phyloP scores from a whole-genome alignment of 2,113 vertebrate species.

The Prochilodus magdalenae region DNA sequence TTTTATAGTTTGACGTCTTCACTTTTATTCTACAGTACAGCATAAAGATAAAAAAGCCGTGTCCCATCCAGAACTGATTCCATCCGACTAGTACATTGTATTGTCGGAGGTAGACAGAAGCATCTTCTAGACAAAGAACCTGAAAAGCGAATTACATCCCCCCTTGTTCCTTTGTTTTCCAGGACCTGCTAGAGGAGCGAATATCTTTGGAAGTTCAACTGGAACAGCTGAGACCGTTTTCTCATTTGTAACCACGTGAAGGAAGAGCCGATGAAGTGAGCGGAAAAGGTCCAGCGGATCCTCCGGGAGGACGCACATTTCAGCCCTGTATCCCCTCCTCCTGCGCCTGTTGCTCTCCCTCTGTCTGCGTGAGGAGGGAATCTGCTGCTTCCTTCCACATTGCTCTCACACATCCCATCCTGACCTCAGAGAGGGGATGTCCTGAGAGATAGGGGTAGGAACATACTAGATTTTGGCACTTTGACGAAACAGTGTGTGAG shows the following conservation, averaged over 20 bases:
- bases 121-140: background rate
- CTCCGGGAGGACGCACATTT: slow-evolving; percentile 80
- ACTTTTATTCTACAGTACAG: too few relatives aligned
- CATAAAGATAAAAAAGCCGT: too few relatives aligned
- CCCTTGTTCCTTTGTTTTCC: slow-evolving; percentile 27
- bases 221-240: slow-evolving; percentile 99
- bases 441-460: slow-evolving; percentile 29
- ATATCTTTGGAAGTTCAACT: slow-evolving; percentile 99
- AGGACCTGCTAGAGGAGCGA: slow-evolving; percentile 98
- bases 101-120: background rate
- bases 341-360: slow-evolving; percentile 78
- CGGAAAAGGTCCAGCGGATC: slow-evolving; percentile 73
- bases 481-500: slow-evolving; percentile 47
- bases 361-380: slow-evolving; percentile 58
- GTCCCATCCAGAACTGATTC: too few relatives aligned
- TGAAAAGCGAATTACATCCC: background rate
- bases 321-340: slow-evolving; percentile 73
- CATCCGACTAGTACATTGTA: too few relatives aligned
- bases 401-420: slow-evolving; percentile 31
- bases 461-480: slow-evolving; percentile 57
- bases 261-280: slow-evolving; percentile 69
- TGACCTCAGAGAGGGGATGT: slow-evolving; percentile 8
- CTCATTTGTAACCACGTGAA: slow-evolving; percentile 88
- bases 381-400: slow-evolving; percentile 42
- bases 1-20: too few relatives aligned